Base-by-base conservation (phyloP, 2,888 invertebrate genomes). In the Asteroscopus sphinx region DNA sequence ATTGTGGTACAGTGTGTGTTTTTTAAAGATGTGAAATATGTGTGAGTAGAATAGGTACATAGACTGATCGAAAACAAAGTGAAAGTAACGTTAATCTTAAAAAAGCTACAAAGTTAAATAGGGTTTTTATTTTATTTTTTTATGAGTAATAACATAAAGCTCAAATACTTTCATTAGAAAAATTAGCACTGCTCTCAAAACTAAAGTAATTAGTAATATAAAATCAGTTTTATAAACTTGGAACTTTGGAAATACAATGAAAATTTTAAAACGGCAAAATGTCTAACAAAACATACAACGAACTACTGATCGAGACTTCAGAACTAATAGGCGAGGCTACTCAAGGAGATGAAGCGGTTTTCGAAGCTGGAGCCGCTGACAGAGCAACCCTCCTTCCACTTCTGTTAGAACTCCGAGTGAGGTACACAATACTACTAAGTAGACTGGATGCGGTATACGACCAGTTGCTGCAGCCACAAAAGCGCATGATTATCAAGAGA, bases 401-500 rank as follows among this genome's bases (percentile, higher is more conserved):
- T 5, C 90, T 97, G 0, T 95, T 96, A 13, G 96, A 96, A 56
- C 91, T 99, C 46, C 98, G 98, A 83, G 94, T 98, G 2, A 96
- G 97, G 76, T 99, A 99, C 81, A 97, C 98, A 4, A 92, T 96
- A 17, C 95, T 97, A 0, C 95, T 97, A 16, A 96, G 97, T 68
- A 96, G 95, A 74, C 85, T 99, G 28, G 97, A 98, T 77, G 94
- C 96, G 53, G 97, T 98, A 60, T 98, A 98, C 77, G 99, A 99
- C 79, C 98, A 98, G 92, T 95, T 98, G 76, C 94, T 98, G 33
- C 99, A 99, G 85, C 99, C 99, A 0, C 99, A 99, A 86, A 99
- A 99, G 86, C 95, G 98, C 26, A 85, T 96, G 44, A 93, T 99
- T n/a, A 95, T 99, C 0, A 95, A 95, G 63, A 95, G 96, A 66